Conservation (phyloP, 2,888 invertebrate genomes). For the Eurytoma californica region DNA sequence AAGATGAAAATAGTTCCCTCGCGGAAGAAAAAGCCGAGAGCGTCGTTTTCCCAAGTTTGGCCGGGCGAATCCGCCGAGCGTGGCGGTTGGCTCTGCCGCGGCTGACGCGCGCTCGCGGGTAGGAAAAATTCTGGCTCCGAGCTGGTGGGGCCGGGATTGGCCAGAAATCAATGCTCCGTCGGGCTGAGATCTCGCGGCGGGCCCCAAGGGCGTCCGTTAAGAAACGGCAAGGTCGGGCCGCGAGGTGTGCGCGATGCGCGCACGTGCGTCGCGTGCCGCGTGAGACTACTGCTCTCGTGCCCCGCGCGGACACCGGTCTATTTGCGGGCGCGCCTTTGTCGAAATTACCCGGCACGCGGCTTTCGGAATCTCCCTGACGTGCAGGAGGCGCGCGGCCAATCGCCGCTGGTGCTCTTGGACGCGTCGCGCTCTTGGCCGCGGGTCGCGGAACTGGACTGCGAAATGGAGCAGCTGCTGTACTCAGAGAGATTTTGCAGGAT, state of each 20-base stretch:
- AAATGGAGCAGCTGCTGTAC: too few species aligned
- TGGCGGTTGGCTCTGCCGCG: neutral
- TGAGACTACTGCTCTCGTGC: neutral
- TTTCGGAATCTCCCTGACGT: too few species aligned
- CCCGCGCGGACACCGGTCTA: neutral
- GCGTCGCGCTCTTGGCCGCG: too few species aligned
- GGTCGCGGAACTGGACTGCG: too few species aligned
- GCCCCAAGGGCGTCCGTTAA: constrained; percentile 24
- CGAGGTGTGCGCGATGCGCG: too few species aligned
- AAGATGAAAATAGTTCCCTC: too few species aligned
- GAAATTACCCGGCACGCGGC: neutral
- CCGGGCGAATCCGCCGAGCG: neutral
- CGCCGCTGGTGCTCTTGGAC: too few species aligned
- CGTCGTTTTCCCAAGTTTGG: too few species aligned
- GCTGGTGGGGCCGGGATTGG: neutral
- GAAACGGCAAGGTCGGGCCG: constrained; percentile 12
- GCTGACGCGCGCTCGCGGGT: neutral
- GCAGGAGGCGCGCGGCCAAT: too few species aligned
- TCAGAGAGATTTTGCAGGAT: too few species aligned
- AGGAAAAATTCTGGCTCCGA: constrained; percentile 3
- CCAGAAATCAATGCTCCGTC: constrained; percentile 16
- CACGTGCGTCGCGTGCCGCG: neutral
- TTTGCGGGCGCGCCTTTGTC: neutral
- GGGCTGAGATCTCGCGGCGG: neutral
- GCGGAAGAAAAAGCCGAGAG: too few species aligned